These are phyloP conservation scores for Chloroclysta siterata DNA, from an alignment of 2,888 invertebrate species.

Conservation along the genomic window DNA sequence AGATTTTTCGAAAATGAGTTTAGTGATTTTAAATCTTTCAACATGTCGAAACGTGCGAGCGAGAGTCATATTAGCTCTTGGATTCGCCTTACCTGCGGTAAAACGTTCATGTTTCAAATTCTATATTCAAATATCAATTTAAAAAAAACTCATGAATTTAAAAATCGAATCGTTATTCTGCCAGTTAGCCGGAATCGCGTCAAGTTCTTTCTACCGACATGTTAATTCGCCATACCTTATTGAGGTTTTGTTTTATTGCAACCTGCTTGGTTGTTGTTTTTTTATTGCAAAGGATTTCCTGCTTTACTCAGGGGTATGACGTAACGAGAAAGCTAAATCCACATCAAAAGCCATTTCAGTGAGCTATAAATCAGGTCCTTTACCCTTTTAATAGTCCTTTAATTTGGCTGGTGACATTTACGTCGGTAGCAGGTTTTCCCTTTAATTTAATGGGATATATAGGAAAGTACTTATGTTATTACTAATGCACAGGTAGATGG, in stretches of 20 bases:
- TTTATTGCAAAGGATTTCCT: conserved; percentile 9
- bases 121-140: too few species aligned
- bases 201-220: background rate
- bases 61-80: too few species aligned
- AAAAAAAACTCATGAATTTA: too few species aligned
- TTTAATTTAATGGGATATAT: conserved; percentile 19
- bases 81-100: too few species aligned
- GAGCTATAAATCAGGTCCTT: conserved; percentile 27
- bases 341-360: conserved; percentile 28
- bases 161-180: too few species aligned
- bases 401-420: conserved; percentile 30
- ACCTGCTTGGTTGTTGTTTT: conserved; percentile 2
- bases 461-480: background rate
- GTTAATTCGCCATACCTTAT: background rate
- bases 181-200: background rate
- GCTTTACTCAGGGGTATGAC: conserved; percentile 7
- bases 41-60: too few species aligned
- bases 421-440: conserved; percentile 25
- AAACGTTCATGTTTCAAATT: too few species aligned
- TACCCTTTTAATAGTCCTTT: conserved; percentile 31
- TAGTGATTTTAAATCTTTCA: too few species aligned
- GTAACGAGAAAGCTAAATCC: conserved; percentile 20
- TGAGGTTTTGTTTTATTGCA: background rate
- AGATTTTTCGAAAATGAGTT: too few species aligned
- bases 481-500: background rate